Evolutionary conservation across 2,888 invertebrate genomes (phyloP), one percentile per base, ranked within the genome.

Genomic region (Nymphalis c-album): DNA sequence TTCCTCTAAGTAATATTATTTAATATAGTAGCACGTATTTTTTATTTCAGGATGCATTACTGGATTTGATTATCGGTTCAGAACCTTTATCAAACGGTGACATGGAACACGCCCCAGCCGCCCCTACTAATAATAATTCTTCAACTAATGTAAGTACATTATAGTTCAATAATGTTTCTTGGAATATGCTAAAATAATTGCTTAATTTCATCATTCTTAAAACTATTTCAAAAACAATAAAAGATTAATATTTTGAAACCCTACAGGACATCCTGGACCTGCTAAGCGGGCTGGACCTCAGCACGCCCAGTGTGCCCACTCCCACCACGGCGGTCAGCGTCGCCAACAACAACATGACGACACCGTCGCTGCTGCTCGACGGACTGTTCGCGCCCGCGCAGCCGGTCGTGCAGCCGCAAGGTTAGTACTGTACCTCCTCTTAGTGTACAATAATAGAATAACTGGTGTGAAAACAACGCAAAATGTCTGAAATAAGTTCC

Each of bases 181-280:
- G 26, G 26, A 31, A 6, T 31, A 31, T 31, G 6, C 26, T 31
- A n/a, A n/a, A n/a, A n/a, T n/a, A n/a, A n/a, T n/a, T n/a, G n/a
- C n/a, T n/a, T n/a, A n/a, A n/a, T n/a, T n/a, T n/a, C n/a, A n/a
- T n/a, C n/a, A n/a, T n/a, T n/a, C n/a, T n/a, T n/a, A n/a, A n/a
- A n/a, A n/a, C n/a, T n/a, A 2, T 10, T 10, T 40, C 35, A 40
- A 3, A 13, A 31, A 31, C 6, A 31, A 31, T 31, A 31, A 31
- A 31, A 31, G 26, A 31, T 31, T 6, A 31, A 40, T 40, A 4
- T 13, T 40, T 17, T 48, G 5, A 0, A 7, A 48, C 8, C 48
- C 17, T 48, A 18, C 95, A 96, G 92, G 97, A 98, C 89, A 94
- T 98, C 74, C 90, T 98, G 71, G 98, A 98, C 90, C 93, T 98